Base-by-base conservation (phyloP, 2,888 invertebrate genomes). In the Nomada ruficornis region DNA sequence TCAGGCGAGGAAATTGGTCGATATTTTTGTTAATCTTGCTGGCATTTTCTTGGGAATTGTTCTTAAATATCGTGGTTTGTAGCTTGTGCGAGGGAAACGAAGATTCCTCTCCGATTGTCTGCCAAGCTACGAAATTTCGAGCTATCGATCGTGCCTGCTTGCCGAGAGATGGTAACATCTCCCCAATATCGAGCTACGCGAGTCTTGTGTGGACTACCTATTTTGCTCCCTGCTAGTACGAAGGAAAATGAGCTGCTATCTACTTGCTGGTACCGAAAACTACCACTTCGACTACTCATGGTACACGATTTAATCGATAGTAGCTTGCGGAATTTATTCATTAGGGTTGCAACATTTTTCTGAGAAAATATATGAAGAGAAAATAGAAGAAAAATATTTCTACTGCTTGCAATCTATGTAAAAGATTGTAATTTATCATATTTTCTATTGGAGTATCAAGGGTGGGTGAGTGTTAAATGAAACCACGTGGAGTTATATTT, bases 401-500 rank as follows among this genome's bases (percentile, higher is more conserved):
- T 36, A 7, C 5, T 7, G 36, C 36, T 36, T 36, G 36, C 36
- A 36, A 7, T 36, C 36, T 7, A 7, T 7, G 36, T 7, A 7
- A 36, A 36, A 36, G 9, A 47, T 47, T 47, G 47, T 15, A 47
- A 47, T 47, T 47, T 47, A 10, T 47, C 3, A 47, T 47, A 13
- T 15, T 47, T 47, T 15, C 0, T 11, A 47, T 15, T 15, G 47
- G 15, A 26, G 26, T 26, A 26, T 2, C 2, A 26, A 26, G 26
- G 26, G 26, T 26, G 26, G 26, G 26, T 26, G 36, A 0, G 7
- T 44, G 18, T 3, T 1, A n/a, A 69, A 42, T 20, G 52, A 81
- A 47, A 60, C n/a, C 2, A 70, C 20, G 20, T 59, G 36, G 18
- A 59, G 67, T 42, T 77, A 69, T 73, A 72, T 88, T 78, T 64